A percentile compares a stretch with the other conserved stretches of the same genome.
Conservation (phyloP, 2,113 vertebrate species). For the Cnemophilus loriae region DNA sequence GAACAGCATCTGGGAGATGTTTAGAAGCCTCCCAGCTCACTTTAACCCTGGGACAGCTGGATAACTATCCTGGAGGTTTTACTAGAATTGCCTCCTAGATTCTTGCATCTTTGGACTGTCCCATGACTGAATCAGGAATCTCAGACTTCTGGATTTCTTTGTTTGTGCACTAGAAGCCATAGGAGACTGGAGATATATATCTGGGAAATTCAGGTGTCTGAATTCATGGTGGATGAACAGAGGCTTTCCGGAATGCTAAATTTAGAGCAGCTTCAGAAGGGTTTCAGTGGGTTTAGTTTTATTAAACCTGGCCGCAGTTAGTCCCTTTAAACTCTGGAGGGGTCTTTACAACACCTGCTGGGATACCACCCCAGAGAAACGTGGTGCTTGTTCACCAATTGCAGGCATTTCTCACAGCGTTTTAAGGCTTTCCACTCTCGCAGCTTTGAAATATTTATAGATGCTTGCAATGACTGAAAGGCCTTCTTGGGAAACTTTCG, state of each 20-base stretch:
- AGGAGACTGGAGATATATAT: neutral
- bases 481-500: neutral
- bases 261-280: neutral
- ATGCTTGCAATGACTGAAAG: neutral
- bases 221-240: neutral
- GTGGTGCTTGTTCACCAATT: neutral
- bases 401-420: neutral
- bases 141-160: neutral
- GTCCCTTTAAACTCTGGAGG: neutral
- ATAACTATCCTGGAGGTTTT: neutral
- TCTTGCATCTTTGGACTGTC: neutral
- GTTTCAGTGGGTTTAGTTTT: neutral
- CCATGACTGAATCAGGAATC: neutral
- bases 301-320: neutral
- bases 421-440: neutral
- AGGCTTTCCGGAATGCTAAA: neutral
- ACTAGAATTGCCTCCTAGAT: neutral
- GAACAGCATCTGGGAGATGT: neutral
- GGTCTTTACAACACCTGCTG: neutral
- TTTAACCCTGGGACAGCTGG: neutral
- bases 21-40: neutral
- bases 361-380: neutral
- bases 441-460: neutral
- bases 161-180: neutral
- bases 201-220: neutral